Percentiles rank a stretch among this genome's conserved stretches.
These are phyloP conservation scores for Malacoctenus gilli DNA, from an alignment of 2,797 vertebrate species.

Conservation along the genomic window DNA sequence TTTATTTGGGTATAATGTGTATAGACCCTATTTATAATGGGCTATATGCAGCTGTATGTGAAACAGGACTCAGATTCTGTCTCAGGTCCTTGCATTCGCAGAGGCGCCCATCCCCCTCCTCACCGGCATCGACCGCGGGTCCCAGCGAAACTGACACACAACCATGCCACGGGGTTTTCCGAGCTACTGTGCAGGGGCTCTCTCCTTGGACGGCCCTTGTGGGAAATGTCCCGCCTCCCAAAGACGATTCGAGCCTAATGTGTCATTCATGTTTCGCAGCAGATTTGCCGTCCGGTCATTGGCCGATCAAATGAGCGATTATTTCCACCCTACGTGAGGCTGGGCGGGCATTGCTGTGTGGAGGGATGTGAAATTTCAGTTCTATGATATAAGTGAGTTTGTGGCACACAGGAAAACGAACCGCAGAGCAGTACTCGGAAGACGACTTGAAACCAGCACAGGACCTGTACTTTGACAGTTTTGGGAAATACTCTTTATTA, in stretches of 20 bases:
- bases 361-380: conserved; percentile 55
- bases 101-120: conserved; percentile 89
- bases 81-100: conserved; percentile 81
- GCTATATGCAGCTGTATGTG: conserved; percentile 83
- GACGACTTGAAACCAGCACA: conserved; percentile 51
- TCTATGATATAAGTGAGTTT: conserved; percentile 42
- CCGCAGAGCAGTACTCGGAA: conserved; percentile 59
- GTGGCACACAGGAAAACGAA: conserved; percentile 44
- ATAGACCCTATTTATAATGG: conserved; percentile 83
- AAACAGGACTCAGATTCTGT: conserved; percentile 83
- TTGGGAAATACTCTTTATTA: conserved; percentile 66
- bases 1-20: conserved; percentile 78
- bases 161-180: conserved; percentile 93
- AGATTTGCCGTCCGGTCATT: no score
- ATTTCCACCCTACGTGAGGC: conserved; percentile 35
- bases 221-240: conserved; percentile 43
- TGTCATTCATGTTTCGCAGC: conserved; percentile 50
- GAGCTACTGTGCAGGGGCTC: conserved; percentile 88
- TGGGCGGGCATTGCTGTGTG: conserved; percentile 61
- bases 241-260: conserved; percentile 46
- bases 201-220: conserved; percentile 61
- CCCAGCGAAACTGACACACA: conserved; percentile 91
- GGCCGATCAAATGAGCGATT: no score
- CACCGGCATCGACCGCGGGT: conserved; percentile 88
- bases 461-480: conserved; percentile 66